phyloP scores from a whole-genome alignment of 2,113 vertebrate species.

The Hoplias malabaricus region DNA sequence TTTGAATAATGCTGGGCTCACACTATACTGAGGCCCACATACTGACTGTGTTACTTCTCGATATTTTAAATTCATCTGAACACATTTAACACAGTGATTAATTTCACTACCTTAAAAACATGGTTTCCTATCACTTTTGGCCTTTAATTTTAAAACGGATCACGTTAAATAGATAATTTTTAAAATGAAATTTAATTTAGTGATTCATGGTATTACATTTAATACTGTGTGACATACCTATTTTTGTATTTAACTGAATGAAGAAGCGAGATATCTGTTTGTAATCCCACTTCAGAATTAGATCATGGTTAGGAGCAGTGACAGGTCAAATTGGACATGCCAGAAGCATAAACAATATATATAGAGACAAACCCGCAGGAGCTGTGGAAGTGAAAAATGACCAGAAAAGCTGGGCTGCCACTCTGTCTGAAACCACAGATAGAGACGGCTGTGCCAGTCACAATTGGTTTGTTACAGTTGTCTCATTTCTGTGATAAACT shows the following conservation, averaged over 20 bases:
- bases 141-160: no score
- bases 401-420: neutral
- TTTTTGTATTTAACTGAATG: neutral
- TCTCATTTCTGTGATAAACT: neutral
- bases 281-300: neutral
- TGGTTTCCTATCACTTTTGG: no score
- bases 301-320: neutral
- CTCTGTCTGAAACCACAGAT: neutral
- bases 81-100: no score
- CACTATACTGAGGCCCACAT: no score
- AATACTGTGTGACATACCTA: neutral
- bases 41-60: no score
- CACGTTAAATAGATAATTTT: neutral
- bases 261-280: no score
- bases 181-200: neutral
- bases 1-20: no score
- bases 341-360: constrained; percentile 1
- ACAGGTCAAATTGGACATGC: neutral
- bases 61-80: no score
- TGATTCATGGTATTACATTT: neutral
- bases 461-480: neutral
- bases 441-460: neutral
- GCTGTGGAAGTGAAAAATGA: neutral
- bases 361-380: neutral
- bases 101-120: no score